Base-by-base conservation (phyloP, 1,140 invertebrate species). In the Diabrotica virgifera region DNA sequence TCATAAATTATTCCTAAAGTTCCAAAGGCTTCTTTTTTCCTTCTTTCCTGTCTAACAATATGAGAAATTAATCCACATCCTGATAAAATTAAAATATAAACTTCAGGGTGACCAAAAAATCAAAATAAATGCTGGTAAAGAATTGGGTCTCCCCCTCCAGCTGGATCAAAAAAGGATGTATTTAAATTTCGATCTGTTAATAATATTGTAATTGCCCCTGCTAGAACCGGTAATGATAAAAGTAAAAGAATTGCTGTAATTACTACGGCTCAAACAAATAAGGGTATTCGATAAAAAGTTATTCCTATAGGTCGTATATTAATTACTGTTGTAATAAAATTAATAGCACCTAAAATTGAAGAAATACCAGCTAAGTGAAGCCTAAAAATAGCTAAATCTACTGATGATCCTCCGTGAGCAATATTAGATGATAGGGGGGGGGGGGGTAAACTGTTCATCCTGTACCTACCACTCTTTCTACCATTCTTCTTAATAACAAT, bases 41-140 rank as follows among this genome's bases (percentile, higher is more conserved):
- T 79, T 72, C 79, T 81, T 81, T 84, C 80, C 74, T 82, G 79
- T 38, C 75, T 82, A 80, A 87, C 83, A 80, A 87, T 86, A 76
- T 87, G 85, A 36, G 83, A 86, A 76, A 87, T 85, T 80, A 87
- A 82, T 13, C 84, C 86, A 81, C 87, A 88, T 80, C 83, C 82
- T 6, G 82, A 83, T 70, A 86, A 72, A 82, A 87, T 86, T 81
- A 86, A 79, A 87, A 92, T 89, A 80, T 91, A 90, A 70, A 90
- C 87, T 85, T 90, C 88, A 40, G 88, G 87, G 66, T 91, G 89
- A 0, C 88, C 87, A 85, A 89, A 90, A 80, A 91, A 90, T 84
- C 87, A 90, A 83, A 91, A 90, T 82, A 90, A 81, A 78, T 91
- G 89, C 84, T 91, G 89, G 71, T 86, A 91, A 72, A 90, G 67